Conservation (phyloP, 2,888 invertebrate genomes). For the Julus scanicus region DNA sequence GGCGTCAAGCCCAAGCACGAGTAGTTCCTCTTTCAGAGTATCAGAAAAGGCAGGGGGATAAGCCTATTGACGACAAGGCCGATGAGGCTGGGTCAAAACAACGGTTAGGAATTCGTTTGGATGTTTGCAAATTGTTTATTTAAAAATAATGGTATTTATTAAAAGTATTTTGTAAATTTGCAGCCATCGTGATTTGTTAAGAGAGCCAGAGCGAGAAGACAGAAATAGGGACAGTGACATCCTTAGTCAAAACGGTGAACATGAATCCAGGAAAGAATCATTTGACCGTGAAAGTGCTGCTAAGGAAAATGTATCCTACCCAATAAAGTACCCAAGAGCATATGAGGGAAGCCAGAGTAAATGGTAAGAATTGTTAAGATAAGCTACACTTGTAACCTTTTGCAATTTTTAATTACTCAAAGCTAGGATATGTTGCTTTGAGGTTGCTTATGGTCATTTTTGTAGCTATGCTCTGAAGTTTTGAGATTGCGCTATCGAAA, state of each 20-base stretch:
- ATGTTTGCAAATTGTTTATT: neutral
- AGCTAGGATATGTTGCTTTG: no score
- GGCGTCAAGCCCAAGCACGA: conserved; percentile 87
- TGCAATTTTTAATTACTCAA: no score
- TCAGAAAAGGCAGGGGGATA: conserved; percentile 71
- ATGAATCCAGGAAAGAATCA: conserved; percentile 48
- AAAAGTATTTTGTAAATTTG: neutral
- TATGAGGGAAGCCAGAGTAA: conserved; percentile 51
- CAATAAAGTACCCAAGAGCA: conserved; percentile 48
- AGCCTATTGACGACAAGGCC: conserved; percentile 54
- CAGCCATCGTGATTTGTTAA: neutral
- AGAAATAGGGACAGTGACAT: conserved; percentile 41
- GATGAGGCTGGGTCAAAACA: conserved; percentile 10
- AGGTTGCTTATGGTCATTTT: no score
- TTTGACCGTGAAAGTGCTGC: conserved; percentile 56
- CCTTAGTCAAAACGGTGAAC: conserved; percentile 52
- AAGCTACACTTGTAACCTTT: no score
- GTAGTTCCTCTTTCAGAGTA: conserved; percentile 85
- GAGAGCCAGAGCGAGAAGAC: conserved; percentile 18
- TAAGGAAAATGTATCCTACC: conserved; percentile 54
- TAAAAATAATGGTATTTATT: neutral
- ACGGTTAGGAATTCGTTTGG: neutral
- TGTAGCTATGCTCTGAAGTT: no score
- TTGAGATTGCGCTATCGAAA: no score
- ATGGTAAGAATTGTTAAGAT: conserved; percentile 32